These are phyloP conservation scores for Teleopsis dalmanni DNA, from an alignment of 1,140 invertebrate genomes.

Conservation along the genomic window DNA sequence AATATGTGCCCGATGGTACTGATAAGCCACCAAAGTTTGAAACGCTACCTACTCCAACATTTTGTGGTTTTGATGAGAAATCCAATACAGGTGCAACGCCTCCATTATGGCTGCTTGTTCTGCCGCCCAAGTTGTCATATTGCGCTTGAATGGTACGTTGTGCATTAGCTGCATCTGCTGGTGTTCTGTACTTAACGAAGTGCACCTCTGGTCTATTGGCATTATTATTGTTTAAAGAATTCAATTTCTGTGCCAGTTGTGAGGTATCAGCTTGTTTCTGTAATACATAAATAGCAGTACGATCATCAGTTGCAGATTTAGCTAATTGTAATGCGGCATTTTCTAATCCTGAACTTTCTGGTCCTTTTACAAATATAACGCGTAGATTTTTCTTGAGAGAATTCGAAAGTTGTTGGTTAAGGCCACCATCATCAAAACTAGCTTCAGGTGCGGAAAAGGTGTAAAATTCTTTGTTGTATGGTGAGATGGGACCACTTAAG, in stretches of 20 bases:
- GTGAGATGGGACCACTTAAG: slow-evolving; percentile 19
- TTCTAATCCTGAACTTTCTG: slow-evolving; percentile 30
- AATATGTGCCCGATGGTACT: neutral
- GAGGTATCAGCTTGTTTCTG: slow-evolving; percentile 33
- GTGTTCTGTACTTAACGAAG: slow-evolving; percentile 34
- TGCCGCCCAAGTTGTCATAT: slow-evolving; percentile 27
- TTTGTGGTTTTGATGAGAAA: slow-evolving; percentile 24
- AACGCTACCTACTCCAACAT: neutral
- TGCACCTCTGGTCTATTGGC: slow-evolving; percentile 33
- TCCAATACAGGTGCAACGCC: slow-evolving; percentile 29
- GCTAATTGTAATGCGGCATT: slow-evolving; percentile 30
- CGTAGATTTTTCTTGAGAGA: slow-evolving; percentile 28
- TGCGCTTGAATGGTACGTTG: slow-evolving; percentile 29
- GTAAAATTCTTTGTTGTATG: slow-evolving; percentile 31
- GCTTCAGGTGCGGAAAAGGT: slow-evolving; percentile 27
- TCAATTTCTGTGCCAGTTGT: slow-evolving; percentile 28
- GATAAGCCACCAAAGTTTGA: neutral
- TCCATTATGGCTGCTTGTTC: slow-evolving; percentile 20
- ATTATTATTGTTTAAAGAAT: slow-evolving; percentile 21
- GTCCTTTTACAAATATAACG: slow-evolving; percentile 36
- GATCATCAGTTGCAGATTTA: slow-evolving; percentile 29
- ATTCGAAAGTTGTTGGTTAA: slow-evolving; percentile 15
- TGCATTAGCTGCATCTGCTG: slow-evolving; percentile 33
- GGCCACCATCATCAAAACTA: slow-evolving; percentile 25
- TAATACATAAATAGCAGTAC: slow-evolving; percentile 34